Conservation (phyloP, 2,797 vertebrate genomes). For the Bradypodion ventrale region DNA sequence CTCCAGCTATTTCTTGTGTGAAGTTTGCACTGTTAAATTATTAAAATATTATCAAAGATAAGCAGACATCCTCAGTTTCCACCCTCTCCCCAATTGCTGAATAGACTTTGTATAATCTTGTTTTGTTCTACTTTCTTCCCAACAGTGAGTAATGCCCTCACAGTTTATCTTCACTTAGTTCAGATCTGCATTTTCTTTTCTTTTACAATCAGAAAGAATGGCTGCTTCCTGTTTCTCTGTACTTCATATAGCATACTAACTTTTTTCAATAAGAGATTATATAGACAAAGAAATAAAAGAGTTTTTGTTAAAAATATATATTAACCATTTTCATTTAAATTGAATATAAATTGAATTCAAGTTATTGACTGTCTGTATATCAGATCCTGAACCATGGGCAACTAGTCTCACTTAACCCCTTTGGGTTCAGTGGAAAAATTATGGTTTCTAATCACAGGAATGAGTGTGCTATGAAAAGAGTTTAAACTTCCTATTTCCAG, state of each 20-base stretch:
- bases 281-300: constrained; percentile 45
- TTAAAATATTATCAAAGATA: constrained; percentile 72
- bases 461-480: background rate
- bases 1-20: constrained; percentile 66
- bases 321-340: constrained; percentile 31
- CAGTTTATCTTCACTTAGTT: constrained; percentile 62
- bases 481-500: background rate
- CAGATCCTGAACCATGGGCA: background rate
- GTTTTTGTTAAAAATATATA: constrained; percentile 35
- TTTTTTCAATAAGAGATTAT: constrained; percentile 57
- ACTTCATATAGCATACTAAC: constrained; percentile 37
- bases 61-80: constrained; percentile 52
- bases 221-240: constrained; percentile 41
- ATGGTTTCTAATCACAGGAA: background rate
- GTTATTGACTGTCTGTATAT: background rate
- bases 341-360: background rate
- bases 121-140: constrained; percentile 57
- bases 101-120: constrained; percentile 69
- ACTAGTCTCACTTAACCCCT: background rate
- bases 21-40: constrained; percentile 71
- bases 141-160: constrained; percentile 56
- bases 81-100: constrained; percentile 43
- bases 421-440: background rate
- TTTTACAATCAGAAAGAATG: constrained; percentile 45
- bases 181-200: constrained; percentile 41